phyloP scores from a whole-genome alignment of 1,140 invertebrate genomes.

The Varroa destructor region DNA sequence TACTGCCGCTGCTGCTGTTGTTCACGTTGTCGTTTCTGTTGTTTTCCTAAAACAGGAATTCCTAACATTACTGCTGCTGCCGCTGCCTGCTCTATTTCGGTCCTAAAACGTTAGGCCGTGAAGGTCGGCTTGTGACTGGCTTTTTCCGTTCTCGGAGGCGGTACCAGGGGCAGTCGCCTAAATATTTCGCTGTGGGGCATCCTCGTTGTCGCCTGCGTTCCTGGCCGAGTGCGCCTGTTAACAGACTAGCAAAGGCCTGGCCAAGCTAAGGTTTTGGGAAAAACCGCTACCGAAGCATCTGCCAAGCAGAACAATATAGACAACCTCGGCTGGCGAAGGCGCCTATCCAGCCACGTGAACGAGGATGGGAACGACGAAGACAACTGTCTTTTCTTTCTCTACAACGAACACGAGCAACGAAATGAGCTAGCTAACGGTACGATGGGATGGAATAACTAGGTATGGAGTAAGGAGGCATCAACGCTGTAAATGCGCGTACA shows the following conservation, averaged over 20 bases:
- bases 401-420: background rate
- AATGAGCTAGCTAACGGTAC: no score
- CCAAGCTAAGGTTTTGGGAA: no score
- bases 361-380: background rate
- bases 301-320: background rate
- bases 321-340: background rate
- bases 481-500: background rate
- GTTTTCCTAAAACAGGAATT: constrained; percentile 15
- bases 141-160: background rate
- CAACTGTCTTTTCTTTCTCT: background rate
- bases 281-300: no score
- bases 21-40: no score
- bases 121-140: constrained; percentile 1
- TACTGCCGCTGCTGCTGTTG: no score
- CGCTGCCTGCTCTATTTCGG: background rate
- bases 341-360: background rate
- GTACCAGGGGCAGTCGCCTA: background rate
- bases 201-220: background rate
- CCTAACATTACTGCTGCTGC: background rate
- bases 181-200: constrained; percentile 22
- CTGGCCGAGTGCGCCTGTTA: background rate
- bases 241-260: constrained; percentile 9
- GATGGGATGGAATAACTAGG: background rate
- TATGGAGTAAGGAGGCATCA: background rate
- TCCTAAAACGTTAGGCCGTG: background rate